Base-by-base conservation (phyloP, 2,888 invertebrate genomes). In the Bellardia bayeri region DNA sequence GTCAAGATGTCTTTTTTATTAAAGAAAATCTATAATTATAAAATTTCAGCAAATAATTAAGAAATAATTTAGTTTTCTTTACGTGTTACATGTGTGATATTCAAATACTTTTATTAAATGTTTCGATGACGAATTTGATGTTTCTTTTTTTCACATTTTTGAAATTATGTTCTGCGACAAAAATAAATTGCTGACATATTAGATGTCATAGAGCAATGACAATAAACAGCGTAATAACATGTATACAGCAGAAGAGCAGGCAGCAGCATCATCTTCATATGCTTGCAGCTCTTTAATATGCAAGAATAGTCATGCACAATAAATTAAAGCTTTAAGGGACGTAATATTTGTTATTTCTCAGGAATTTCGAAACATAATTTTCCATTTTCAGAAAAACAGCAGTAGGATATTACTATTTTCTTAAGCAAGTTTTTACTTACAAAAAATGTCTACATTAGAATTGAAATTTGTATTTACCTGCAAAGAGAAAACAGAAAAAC, bases 151-250 rank as follows among this genome's bases (percentile, higher is more conserved):
- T 30, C 1, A 6, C 63, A 30, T 74, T 16, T 58, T 71, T 40
- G 33, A 9, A 61, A 71, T 68, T 42, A n/a, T 72, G 14, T 69
- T 63, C 42, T 4, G n/a, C 64, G 69, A 79, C 86, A 86, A 80
- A 82, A 82, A 86, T 86, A 82, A 86, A 86, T 82, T 78, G 74
- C 30, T 74, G 74, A 82, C 82, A 79, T 76, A 64, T 74, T 56
- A 54, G 76, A 45, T 76, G 69, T 76, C 64, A 72, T 30, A 79
- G 63, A 69, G 4, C 69, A 37, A 69, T 83, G 63, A 16, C 5
- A 54, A 76, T 33, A 42, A 64, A 54, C 37, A 69, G 33, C 61
- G 11, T 58, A n/a, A 40, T 23, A 54, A 45, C 56, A 40, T 61
- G 16, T 23, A 58, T 74, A 58, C 49, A 84, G 49, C 72, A 68